phyloP scores from a whole-genome alignment of 2,888 invertebrate species.

The Macroteleia sp. region DNA sequence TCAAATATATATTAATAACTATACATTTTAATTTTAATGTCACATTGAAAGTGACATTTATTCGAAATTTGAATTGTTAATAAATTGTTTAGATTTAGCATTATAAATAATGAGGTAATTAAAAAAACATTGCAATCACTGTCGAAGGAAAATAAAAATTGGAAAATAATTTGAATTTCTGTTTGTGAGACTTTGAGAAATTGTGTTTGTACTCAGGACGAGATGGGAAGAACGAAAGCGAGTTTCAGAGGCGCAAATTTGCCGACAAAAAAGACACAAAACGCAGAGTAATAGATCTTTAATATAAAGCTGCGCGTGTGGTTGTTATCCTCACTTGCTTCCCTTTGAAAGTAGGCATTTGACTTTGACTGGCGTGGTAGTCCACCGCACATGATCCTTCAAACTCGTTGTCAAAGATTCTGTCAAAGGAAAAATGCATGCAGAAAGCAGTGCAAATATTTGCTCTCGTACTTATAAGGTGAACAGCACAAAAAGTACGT shows the following conservation, averaged over 20 bases:
- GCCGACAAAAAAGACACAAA: constrained; percentile 41
- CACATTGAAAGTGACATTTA: no score
- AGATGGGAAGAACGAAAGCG: no score
- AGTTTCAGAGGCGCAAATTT: constrained; percentile 34
- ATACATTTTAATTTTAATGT: no score
- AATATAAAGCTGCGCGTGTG: constrained; percentile 53
- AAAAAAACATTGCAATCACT: no score
- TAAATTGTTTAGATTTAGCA: no score
- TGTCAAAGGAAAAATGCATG: constrained; percentile 43
- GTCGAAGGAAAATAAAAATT: no score
- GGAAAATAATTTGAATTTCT: no score
- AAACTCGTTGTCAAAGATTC: constrained; percentile 47
- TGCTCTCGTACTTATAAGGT: constrained; percentile 37
- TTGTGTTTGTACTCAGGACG: no score
- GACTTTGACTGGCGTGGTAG: constrained; percentile 44
- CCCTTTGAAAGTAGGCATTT: constrained; percentile 47
- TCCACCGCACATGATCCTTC: constrained; percentile 46
- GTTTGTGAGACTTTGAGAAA: no score
- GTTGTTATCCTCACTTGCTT: constrained; percentile 49
- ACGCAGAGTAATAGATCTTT: constrained; percentile 48
- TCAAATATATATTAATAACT: no score
- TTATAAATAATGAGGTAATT: no score
- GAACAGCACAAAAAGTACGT: constrained; percentile 43
- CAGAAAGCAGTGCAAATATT: constrained; percentile 50
- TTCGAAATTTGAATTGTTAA: no score